Percentiles rank a stretch among this genome's conserved stretches.
These are phyloP conservation scores for Calonectris borealis DNA, from an alignment of 2,113 vertebrate species.

Conservation along the genomic window DNA sequence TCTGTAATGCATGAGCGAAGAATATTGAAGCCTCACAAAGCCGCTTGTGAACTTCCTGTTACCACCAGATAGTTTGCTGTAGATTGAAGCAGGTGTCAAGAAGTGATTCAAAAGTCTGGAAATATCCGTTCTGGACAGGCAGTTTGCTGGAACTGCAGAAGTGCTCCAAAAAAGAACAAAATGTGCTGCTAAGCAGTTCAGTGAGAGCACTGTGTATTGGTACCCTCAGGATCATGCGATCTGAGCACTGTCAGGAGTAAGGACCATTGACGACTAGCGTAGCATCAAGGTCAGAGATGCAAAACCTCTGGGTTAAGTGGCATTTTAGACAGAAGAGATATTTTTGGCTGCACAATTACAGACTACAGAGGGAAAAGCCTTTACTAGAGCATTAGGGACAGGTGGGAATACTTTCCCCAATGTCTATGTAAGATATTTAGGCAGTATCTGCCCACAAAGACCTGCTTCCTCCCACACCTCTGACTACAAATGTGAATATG, in stretches of 20 bases:
- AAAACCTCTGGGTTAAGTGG: neutral
- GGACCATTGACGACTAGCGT: neutral
- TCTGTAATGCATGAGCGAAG: neutral
- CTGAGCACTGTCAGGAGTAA: neutral
- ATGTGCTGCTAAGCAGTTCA: neutral
- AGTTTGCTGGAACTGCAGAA: neutral
- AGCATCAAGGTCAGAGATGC: neutral
- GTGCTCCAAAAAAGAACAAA: neutral
- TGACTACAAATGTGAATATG: neutral
- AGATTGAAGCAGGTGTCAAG: neutral
- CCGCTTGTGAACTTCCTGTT: neutral
- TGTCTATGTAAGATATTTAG: neutral
- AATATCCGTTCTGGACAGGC: neutral
- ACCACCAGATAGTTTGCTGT: neutral
- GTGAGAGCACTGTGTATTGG: neutral
- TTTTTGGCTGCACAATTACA: neutral
- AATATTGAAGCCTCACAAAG: neutral
- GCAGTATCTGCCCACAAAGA: neutral
- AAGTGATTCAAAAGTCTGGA: neutral
- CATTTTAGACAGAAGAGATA: neutral
- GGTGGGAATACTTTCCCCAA: neutral
- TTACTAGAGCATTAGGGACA: neutral
- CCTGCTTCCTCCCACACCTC: neutral
- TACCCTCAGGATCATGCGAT: accelerated
- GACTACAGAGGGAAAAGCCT: neutral